Conservation (phyloP, 1,140 invertebrate species). For the Gryon sp. region DNA sequence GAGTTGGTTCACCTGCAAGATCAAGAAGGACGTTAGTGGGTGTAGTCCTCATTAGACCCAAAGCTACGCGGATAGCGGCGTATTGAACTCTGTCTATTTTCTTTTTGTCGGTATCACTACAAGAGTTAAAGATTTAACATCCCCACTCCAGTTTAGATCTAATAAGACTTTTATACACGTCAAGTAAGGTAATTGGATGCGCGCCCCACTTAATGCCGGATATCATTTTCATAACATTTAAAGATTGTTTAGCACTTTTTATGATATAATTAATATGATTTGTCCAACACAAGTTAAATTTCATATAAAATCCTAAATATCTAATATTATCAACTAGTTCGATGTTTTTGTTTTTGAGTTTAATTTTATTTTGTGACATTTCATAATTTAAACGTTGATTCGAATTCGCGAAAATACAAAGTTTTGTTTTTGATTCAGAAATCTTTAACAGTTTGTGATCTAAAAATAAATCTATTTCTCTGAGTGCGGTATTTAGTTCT, state of each 20-base stretch:
- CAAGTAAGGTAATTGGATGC: neutral
- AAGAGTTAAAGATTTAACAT: neutral
- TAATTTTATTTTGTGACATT: neutral
- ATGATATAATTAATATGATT: slow-evolving; percentile 17
- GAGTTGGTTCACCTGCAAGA: neutral
- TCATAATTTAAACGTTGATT: neutral
- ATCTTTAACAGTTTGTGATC: neutral
- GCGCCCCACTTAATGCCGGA: neutral
- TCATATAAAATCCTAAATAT: slow-evolving; percentile 32
- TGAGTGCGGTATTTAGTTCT: neutral
- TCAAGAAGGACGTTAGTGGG: slow-evolving; percentile 12
- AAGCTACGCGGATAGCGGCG: neutral
- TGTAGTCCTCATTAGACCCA: slow-evolving; percentile 17
- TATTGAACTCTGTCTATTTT: slow-evolving; percentile 12
- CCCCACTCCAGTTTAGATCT: slow-evolving; percentile 8
- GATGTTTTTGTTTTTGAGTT: neutral
- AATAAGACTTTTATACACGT: slow-evolving; percentile 14
- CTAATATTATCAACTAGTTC: neutral
- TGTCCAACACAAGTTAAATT: slow-evolving; percentile 37
- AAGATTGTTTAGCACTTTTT: slow-evolving; percentile 15
- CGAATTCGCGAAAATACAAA: neutral
- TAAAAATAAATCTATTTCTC: neutral
- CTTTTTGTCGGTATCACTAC: neutral
- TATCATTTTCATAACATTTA: slow-evolving; percentile 32
- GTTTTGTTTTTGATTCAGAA: neutral